Conservation (phyloP, 1,140 invertebrate genomes). For the Thaumetopoea pityocampa region DNA sequence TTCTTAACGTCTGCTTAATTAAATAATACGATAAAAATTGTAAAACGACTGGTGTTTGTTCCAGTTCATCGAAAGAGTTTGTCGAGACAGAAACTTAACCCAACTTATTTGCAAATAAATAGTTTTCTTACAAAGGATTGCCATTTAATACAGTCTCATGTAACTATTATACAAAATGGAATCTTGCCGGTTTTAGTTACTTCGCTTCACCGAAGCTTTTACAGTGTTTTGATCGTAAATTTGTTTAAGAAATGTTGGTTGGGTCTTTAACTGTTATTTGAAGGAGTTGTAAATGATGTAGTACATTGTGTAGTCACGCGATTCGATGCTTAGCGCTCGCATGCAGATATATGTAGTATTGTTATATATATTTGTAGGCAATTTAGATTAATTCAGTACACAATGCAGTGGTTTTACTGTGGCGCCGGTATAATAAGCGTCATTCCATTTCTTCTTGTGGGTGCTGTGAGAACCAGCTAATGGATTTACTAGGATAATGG, state of each 20-base stretch:
- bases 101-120: conserved; percentile 30
- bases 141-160: conserved; percentile 20
- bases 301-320: conserved; percentile 20
- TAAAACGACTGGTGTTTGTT: no score
- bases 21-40: no score
- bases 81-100: conserved; percentile 18
- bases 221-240: conserved; percentile 4
- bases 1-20: no score
- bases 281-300: conserved; percentile 3
- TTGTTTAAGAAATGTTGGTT: conserved; percentile 4
- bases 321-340: conserved; percentile 24
- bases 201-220: conserved; percentile 1
- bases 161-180: conserved; percentile 18
- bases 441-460: no score
- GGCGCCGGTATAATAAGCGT: no score
- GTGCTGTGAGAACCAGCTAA: no score
- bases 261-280: conserved; percentile 4
- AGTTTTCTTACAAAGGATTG: conserved; percentile 26
- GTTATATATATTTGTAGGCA: conserved; percentile 6
- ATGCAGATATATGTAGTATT: conserved; percentile 1
- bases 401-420: no score
- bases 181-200: conserved; percentile 9
- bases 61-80: conserved; percentile 23
- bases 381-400: no score
- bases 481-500: no score